Base-by-base conservation (phyloP, 2,888 invertebrate species). In the Ophion ellenae region DNA sequence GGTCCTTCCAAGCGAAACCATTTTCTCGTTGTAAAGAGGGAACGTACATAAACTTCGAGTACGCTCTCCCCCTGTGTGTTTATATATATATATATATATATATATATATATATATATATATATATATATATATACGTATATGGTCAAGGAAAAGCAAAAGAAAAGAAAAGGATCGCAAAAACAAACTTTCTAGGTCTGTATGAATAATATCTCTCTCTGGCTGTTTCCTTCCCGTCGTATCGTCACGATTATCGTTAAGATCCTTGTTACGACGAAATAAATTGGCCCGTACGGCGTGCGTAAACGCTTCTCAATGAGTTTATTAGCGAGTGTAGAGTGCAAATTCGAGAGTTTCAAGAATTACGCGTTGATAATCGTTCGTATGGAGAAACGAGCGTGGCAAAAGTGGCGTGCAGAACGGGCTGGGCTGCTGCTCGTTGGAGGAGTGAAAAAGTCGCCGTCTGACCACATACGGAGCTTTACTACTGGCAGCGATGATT, bases 381-480 rank as follows among this genome's bases (percentile, higher is more conserved):
- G 40, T 24, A 61, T 2, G 24, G 36, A 63, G 7, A 63, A 81
- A 36, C 11, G 20, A 67, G 75, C 75, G 47, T 47, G 70, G 67
- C 67, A 28, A 14, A 61, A 66, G 63, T 45, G 32, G 32, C 24
- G 11, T 47, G 2, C 64, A 20, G 6, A 47, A 36, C 14, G 9
- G 47, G 36, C 11, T 53, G 59, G 11, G 11, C n/a, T n/a, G 11
- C 36, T 45, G 28, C 6, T 2, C 61, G 61, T 24, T n/a, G 10
- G 67, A 20, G 11, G 20, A 70, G 70, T 53, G 73, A 70, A 73
- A 57, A 61, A 40, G 0, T 11, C 45, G 45, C 2, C 24, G 86
- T 81, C 86, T 84, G 86, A 84, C 71, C 77, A 61, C 84, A 84
- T 61, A 71, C 78, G 81, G 64, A 61, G 59, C 47, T 86, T 66